Percentiles rank a stretch among this genome's conserved stretches.
Evolutionary conservation across 2,888 invertebrate species (phyloP).

Genomic region (Cybosia mesomella): DNA sequence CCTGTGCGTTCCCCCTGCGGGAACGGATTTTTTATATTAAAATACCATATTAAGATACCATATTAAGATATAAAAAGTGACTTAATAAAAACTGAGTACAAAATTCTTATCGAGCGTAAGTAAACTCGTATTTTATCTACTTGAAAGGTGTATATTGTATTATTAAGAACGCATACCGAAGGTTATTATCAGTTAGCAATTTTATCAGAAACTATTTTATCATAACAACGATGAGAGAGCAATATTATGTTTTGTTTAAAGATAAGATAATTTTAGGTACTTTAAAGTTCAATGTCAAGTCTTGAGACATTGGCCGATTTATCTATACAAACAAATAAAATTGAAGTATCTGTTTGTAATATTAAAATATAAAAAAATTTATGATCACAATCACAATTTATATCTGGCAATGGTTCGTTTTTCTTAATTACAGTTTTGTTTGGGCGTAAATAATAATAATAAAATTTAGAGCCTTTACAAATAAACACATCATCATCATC

Average conservation of each 20-base stretch:
- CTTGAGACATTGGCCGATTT: background rate
- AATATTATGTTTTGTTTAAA: background rate
- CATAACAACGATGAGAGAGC: background rate
- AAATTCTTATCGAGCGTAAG: background rate
- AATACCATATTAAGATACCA: too few species aligned
- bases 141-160: background rate
- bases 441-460: too few species aligned
- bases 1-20: too few species aligned
- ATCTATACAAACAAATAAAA: too few species aligned
- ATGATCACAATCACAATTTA: too few species aligned
- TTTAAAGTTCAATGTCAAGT: constrained; percentile 1
- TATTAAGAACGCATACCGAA: background rate
- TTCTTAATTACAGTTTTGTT: too few species aligned
- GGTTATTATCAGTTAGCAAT: background rate
- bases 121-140: background rate
- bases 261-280: background rate
- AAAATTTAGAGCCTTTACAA: too few species aligned
- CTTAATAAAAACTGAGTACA: background rate
- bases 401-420: background rate
- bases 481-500: too few species aligned
- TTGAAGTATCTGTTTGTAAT: too few species aligned
- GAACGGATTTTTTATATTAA: too few species aligned
- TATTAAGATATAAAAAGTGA: background rate
- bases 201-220: background rate
- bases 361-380: too few species aligned